Base-by-base conservation (phyloP, 1,140 invertebrate species). In the Matsumurasca onukii region DNA sequence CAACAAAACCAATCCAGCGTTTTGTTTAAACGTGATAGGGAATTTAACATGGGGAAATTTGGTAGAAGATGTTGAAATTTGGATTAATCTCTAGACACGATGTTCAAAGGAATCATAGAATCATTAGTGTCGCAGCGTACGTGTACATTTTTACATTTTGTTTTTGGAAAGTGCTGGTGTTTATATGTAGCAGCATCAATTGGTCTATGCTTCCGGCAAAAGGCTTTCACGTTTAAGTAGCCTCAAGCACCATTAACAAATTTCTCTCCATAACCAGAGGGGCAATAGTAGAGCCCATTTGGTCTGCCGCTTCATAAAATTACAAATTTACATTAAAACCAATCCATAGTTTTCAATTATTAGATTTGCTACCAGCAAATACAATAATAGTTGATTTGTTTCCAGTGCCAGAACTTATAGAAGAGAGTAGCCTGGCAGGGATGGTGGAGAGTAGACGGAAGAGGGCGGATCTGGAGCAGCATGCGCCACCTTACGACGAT, bases 361-460 rank as follows among this genome's bases (percentile, higher is more conserved):
- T 12, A 12, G 9, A 12, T 12, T 45, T 45, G 9, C 9, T 12
- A 9, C 9, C 39, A n/a, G 39, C n/a, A 45, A 45, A 45, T 45
- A 45, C 9, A 12, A 45, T 12, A 45, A n/a, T 9, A 45, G n/a
- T 45, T 12, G n/a, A 45, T 45, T 45, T 12, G 39, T 17, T 5
- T 51, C 3, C 49, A 51, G 49, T 51, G 49, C 49, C 49, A 3
- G 49, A 51, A n/a, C n/a, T 51, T 17, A 51, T 51, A 51, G 49
- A 51, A 20, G 49, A 51, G 49, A 51, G 17, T 5, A 51, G 49
- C 49, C 49, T 51, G n/a, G 49, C n/a, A 22, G 3, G 17, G 5
- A 51, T 17, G 49, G 24, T 51, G 24, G 49, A 51, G n/a, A 22
- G 49, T 20, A 5, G 49, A 3, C 49, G 49, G 5, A 51, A 51